Evolutionary conservation across 2,797 vertebrate species (phyloP).

Genomic region (Chanos chanos): DNA sequence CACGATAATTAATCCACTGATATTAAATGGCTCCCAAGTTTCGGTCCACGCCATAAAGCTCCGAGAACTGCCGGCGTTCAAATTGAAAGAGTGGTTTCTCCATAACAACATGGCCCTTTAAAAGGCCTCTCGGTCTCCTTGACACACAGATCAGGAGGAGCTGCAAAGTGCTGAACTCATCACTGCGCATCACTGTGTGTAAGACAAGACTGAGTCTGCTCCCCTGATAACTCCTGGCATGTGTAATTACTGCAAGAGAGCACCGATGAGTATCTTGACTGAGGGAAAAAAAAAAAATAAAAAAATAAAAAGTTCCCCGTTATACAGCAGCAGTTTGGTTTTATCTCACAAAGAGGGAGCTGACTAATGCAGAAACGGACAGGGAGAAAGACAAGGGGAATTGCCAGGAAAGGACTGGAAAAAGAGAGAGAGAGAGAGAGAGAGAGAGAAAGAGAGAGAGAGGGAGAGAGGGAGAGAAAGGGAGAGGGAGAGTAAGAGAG

Average conservation of each 20-base stretch:
- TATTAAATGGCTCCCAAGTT: too few species aligned
- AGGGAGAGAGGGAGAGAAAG: background rate
- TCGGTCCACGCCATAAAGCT: too few species aligned
- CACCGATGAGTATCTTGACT: conserved; percentile 30
- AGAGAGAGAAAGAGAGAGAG: background rate
- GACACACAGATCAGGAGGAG: too few species aligned
- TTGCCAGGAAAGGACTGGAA: background rate
- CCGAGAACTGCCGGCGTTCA: too few species aligned
- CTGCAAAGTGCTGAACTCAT: conserved; percentile 33
- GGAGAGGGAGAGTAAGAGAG: too few species aligned
- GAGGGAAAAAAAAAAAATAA: background rate
- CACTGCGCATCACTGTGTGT: conserved; percentile 13
- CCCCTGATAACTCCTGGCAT: background rate
- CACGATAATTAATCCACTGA: too few species aligned
- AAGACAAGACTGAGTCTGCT: conserved; percentile 11
- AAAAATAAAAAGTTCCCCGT: background rate
- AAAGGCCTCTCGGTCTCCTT: too few species aligned
- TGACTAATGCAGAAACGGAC: background rate
- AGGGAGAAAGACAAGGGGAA: background rate
- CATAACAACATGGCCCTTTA: too few species aligned
- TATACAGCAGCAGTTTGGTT: too few species aligned
- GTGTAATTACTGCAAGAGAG: conserved; percentile 17
- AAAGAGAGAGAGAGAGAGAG: background rate
- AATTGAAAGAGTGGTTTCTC: too few species aligned
- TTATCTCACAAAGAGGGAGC: too few species aligned